Conservation (phyloP, 2,113 vertebrate genomes). For the Dissostichus mawsoni region DNA sequence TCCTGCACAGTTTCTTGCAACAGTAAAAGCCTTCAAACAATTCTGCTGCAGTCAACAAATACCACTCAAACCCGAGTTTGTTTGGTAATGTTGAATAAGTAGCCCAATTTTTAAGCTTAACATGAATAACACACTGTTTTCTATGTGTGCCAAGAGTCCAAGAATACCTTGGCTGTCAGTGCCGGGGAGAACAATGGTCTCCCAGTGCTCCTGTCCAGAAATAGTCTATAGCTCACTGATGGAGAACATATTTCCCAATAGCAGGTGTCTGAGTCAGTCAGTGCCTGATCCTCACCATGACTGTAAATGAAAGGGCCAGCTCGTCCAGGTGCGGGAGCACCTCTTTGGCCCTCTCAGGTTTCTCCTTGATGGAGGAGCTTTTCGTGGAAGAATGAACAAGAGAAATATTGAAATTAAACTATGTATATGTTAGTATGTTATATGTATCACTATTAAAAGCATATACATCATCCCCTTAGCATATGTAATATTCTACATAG, state of each 20-base stretch:
- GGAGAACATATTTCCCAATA: slow-evolving; percentile 87
- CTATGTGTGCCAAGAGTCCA: slow-evolving; percentile 77
- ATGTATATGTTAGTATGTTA: slow-evolving; percentile 2
- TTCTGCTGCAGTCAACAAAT: slow-evolving; percentile 14
- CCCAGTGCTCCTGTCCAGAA: slow-evolving; percentile 83
- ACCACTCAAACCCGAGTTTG: slow-evolving; percentile 25
- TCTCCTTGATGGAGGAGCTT: slow-evolving; percentile 73
- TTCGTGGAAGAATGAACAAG: slow-evolving; percentile 66
- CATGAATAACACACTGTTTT: slow-evolving; percentile 85
- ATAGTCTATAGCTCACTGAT: slow-evolving; percentile 83
- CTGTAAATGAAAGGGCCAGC: slow-evolving; percentile 81
- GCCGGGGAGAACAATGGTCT: slow-evolving; percentile 80
- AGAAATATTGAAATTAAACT: slow-evolving; percentile 65
- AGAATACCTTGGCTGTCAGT: slow-evolving; percentile 85
- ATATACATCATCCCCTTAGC: slow-evolving; percentile 8
- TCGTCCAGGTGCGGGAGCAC: slow-evolving; percentile 81
- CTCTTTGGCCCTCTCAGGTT: slow-evolving; percentile 78
- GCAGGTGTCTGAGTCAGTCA: slow-evolving; percentile 86
- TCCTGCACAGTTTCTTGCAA: not conserved
- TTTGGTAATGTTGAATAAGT: slow-evolving; percentile 54
- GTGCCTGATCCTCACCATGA: slow-evolving; percentile 80
- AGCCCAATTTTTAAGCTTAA: slow-evolving; percentile 66
- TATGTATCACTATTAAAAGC: slow-evolving; percentile 30
- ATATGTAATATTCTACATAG: slow-evolving; percentile 12
- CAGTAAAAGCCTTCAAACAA: slow-evolving; percentile 4